phyloP scores from a whole-genome alignment of 2,888 invertebrate genomes.

The Arge pagana region DNA sequence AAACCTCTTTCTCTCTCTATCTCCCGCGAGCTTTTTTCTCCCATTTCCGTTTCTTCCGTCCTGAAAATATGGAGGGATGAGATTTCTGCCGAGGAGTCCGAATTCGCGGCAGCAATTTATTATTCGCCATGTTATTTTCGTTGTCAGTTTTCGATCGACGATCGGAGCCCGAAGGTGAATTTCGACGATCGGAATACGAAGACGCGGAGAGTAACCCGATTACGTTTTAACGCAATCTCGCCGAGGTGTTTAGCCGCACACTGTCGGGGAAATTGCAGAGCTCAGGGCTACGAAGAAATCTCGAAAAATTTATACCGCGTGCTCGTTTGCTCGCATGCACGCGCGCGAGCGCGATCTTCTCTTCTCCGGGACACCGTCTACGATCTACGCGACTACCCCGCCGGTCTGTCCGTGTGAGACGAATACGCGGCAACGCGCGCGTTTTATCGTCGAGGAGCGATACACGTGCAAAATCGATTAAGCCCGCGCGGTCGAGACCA shows the following conservation, averaged over 20 bases:
- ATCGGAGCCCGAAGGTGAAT: slow-evolving; percentile 15
- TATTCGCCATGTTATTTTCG: too few relatives aligned
- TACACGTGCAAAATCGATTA: slow-evolving; percentile 15
- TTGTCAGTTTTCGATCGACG: slow-evolving; percentile 6
- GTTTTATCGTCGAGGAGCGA: slow-evolving; percentile 1
- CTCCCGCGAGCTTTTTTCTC: too few relatives aligned
- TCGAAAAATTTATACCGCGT: slow-evolving; percentile 9
- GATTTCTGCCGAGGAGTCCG: too few relatives aligned
- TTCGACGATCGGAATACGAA: slow-evolving; percentile 14
- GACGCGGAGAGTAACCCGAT: slow-evolving; percentile 15
- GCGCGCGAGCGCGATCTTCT: not conserved
- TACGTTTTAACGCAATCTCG: slow-evolving; percentile 18
- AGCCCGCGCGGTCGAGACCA: slow-evolving; percentile 4
- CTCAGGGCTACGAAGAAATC: slow-evolving; percentile 15
- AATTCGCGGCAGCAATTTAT: too few relatives aligned
- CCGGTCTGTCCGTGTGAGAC: too few relatives aligned
- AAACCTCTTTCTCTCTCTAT: too few relatives aligned
- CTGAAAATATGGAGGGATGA: too few relatives aligned
- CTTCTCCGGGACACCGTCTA: too few relatives aligned
- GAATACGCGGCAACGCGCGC: too few relatives aligned
- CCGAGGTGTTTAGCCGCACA: slow-evolving; percentile 19
- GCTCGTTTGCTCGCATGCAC: not conserved
- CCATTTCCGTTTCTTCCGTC: too few relatives aligned
- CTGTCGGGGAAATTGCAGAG: slow-evolving; percentile 19
- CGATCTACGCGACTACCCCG: too few relatives aligned